phyloP scores from a whole-genome alignment of 2,888 invertebrate species.

The Spodoptera picta region DNA sequence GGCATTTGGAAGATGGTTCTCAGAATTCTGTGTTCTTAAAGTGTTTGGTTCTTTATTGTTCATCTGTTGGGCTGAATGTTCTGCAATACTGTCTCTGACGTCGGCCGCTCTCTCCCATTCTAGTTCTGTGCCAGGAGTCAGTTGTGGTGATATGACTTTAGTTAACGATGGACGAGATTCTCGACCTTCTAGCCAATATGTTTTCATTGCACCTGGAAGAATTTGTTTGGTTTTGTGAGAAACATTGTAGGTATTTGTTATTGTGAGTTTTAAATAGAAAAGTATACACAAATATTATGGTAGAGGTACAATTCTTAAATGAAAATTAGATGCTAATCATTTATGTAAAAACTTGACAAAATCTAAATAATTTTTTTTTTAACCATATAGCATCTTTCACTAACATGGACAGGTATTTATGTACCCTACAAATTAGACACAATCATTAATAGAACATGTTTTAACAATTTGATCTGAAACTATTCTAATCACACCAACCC shows the following conservation, averaged over 20 bases:
- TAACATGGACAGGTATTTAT: no score
- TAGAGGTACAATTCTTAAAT: no score
- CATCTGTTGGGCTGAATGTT: conserved; percentile 78
- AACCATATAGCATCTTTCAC: no score
- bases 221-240: conserved; percentile 27
- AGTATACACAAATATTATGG: no score
- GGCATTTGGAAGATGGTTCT: conserved; percentile 65
- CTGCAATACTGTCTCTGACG: conserved; percentile 81
- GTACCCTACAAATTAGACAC: no score
- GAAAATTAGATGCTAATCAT: no score
- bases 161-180: conserved; percentile 90
- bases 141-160: conserved; percentile 80
- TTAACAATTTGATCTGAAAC: neutral
- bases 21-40: conserved; percentile 46
- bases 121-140: conserved; percentile 77
- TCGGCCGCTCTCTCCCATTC: conserved; percentile 86
- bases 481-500: neutral
- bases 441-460: neutral
- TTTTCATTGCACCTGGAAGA: conserved; percentile 93
- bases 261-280: no score
- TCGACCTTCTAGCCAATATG: conserved; percentile 94
- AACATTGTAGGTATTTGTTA: conserved; percentile 4
- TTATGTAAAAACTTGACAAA: no score
- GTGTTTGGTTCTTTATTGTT: conserved; percentile 68
- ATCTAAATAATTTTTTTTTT: no score